Evolutionary conservation across 35 echinoderm and acorn worm species (phyloP).

Genomic region (Apostichopus japonicus): DNA sequence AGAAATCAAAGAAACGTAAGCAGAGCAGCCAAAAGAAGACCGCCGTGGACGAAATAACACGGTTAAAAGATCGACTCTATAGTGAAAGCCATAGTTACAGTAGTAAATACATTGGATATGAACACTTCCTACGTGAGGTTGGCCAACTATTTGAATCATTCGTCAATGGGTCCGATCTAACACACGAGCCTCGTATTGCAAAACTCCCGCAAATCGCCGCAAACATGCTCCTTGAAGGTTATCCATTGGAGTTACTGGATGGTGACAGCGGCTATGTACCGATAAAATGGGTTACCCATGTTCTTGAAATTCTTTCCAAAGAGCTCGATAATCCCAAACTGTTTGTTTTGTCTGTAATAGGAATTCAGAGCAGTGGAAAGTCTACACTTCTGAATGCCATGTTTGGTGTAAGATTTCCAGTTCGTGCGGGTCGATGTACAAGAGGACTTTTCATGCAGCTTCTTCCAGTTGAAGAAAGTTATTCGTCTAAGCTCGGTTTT

Average conservation of each 20-base stretch:
- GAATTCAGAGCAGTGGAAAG: slow-evolving; percentile 63
- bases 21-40: background rate
- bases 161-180: background rate
- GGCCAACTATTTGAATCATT: slow-evolving; percentile 22
- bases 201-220: background rate
- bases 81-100: slow-evolving; percentile 19
- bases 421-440: slow-evolving; percentile 59
- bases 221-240: slow-evolving; percentile 24
- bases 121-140: slow-evolving; percentile 35
- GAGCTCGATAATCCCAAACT: slow-evolving; percentile 16
- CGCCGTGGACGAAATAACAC: background rate
- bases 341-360: slow-evolving; percentile 53
- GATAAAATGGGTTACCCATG: slow-evolving; percentile 6
- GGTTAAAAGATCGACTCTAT: background rate
- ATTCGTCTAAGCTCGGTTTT: slow-evolving; percentile 16
- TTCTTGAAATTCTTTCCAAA: background rate
- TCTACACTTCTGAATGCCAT: slow-evolving; percentile 56
- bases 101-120: slow-evolving; percentile 27
- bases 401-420: slow-evolving; percentile 56
- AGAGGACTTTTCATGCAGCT: slow-evolving; percentile 52
- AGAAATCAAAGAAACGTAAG: background rate
- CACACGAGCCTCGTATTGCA: too few species aligned
- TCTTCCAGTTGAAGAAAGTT: slow-evolving; percentile 1
- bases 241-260: slow-evolving; percentile 36
- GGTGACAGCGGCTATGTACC: slow-evolving; percentile 34